Evolutionary conservation across 1,140 invertebrate species (phyloP), one percentile per base, ranked within the genome.

Genomic region (Leptinotarsa lineolata): DNA sequence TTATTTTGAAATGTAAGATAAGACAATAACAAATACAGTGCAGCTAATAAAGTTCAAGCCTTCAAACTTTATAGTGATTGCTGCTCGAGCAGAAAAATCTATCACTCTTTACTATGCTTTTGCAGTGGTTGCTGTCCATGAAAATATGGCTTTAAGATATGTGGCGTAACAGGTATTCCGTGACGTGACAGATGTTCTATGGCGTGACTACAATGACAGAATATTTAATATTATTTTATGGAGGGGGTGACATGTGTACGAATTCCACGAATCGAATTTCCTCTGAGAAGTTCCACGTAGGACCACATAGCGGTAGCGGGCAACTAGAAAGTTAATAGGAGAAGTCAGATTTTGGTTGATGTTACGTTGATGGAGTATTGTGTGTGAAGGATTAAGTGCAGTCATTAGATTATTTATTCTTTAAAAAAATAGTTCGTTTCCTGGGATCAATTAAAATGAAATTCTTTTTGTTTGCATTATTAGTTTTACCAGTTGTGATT

Each of bases 401-500:
- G 46, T 21, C 60, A 18, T 73, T 67, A 67, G 44, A 67, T 70
- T 60, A 54, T 54, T 39, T 39, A 39, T 54, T 18, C n/a, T 54
- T 16, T 54, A 54, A 16, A 54, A 54, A 54, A 66, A 21, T 18
- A 54, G 66, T 30, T 68, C 59, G 59, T 63, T 59, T 46, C 66
- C 30, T 39, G 6, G 65, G 68, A 72, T 70, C 59, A 74, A 90
- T 90, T 88, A 89, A 84, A 81, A 91, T 91, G 80, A 86, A 86
- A 74, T 85, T 89, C 61, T 83, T 87, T 74, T 81, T 90, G 74
- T 83, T 91, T 44, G 78, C 88, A 67, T 79, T 91, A 20, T 74
- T 90, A 68, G 83, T 88, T 54, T 75, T 90, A 70, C 88, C 89
- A 78, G 84, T 87, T 24, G 84, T 90, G 63, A 85, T 89, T 59